Conservation (phyloP, 1,140 invertebrate genomes). For the Bombus fervidus region DNA sequence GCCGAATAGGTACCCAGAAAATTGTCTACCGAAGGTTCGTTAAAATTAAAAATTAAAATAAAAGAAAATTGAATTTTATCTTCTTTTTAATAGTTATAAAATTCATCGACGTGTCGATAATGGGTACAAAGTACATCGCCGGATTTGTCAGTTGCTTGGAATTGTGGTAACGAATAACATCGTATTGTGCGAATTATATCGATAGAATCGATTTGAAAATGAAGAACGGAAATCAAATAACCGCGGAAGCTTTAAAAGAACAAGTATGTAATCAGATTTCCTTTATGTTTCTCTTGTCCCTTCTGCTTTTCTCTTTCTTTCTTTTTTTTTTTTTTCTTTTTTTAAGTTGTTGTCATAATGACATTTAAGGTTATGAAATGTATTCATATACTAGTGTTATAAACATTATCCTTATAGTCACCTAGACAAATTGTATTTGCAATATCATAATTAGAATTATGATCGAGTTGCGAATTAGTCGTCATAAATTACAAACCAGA, state of each 20-base stretch:
- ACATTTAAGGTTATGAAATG: constrained; percentile 29
- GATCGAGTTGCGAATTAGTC: not conserved
- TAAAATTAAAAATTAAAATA: too few relatives aligned
- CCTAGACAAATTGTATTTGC: not conserved
- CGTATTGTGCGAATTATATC: not conserved
- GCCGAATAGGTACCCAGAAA: too few relatives aligned
- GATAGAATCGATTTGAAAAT: constrained; percentile 25
- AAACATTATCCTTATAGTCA: not conserved
- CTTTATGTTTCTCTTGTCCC: not conserved
- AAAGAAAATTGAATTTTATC: not conserved
- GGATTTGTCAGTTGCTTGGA: not conserved
- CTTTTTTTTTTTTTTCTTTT: too few relatives aligned
- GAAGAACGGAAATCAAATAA: constrained; percentile 86
- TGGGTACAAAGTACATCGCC: not conserved
- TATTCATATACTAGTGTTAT: not conserved
- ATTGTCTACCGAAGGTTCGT: too few relatives aligned
- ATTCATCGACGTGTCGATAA: not conserved
- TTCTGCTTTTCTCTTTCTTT: not conserved
- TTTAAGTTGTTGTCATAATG: not conserved
- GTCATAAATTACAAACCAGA: not conserved
- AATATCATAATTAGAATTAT: not conserved
- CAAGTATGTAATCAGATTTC: constrained; percentile 84
- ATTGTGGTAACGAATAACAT: too few relatives aligned
- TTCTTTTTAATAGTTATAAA: not conserved
- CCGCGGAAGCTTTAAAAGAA: constrained; percentile 89